Evolutionary conservation across 2,797 vertebrate species (phyloP).

Genomic region (Myoxocephalus aenaeus): DNA sequence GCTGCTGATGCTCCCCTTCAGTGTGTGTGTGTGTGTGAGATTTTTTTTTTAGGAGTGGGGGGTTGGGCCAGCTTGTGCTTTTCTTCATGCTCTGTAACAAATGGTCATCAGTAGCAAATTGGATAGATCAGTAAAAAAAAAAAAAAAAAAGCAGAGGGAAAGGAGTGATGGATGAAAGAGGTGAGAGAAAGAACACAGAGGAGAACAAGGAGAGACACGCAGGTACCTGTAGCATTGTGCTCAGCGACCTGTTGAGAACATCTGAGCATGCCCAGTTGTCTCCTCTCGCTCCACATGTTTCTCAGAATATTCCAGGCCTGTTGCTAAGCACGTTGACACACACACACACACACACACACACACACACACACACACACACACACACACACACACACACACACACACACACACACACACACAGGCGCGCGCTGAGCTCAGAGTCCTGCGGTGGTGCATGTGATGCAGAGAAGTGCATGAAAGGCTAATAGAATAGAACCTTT

Average conservation of each 20-base stretch:
- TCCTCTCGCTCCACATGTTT: conserved; percentile 62
- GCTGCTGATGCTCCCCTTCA: conserved; percentile 70
- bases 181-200: neutral
- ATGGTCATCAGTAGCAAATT: conserved; percentile 8
- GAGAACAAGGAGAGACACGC: neutral
- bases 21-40: conserved; percentile 26
- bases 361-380: conserved; percentile 12
- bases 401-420: conserved; percentile 12
- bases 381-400: conserved; percentile 5
- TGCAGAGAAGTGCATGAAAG: conserved; percentile 14
- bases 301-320: conserved; percentile 61
- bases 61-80: conserved; percentile 37
- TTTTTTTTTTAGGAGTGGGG: too few relatives aligned
- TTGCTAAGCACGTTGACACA: conserved; percentile 51
- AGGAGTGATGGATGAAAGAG: neutral
- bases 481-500: neutral
- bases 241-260: conserved; percentile 70
- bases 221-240: conserved; percentile 57
- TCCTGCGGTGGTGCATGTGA: conserved; percentile 13
- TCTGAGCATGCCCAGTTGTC: conserved; percentile 66
- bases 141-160: neutral
- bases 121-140: conserved; percentile 12
- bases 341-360: conserved; percentile 13
- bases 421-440: conserved; percentile 2
- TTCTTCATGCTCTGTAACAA: conserved; percentile 21